Evolutionary conservation across 2,888 invertebrate species (phyloP).

Genomic region (Eudemis profundana): DNA sequence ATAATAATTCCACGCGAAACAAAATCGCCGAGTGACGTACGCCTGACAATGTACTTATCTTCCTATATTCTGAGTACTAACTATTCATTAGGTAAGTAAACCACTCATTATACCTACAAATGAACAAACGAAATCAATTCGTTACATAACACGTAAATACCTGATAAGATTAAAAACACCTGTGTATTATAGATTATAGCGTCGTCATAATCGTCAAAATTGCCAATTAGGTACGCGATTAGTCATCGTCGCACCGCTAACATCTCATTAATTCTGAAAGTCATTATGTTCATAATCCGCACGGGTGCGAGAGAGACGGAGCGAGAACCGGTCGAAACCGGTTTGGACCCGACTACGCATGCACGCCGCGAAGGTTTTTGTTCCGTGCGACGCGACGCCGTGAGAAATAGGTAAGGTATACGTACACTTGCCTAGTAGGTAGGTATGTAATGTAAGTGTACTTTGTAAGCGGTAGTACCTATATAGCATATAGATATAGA

Average conservation of each 20-base stretch:
- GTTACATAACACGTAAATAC: neutral
- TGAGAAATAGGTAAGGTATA: constrained; percentile 1
- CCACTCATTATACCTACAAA: no score
- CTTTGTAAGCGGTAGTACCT: no score
- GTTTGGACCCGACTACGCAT: constrained; percentile 46
- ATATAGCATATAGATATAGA: neutral
- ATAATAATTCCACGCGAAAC: no score
- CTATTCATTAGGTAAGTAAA: no score
- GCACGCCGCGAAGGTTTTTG: constrained; percentile 24
- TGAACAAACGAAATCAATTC: neutral
- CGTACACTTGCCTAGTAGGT: neutral
- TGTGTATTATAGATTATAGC: neutral
- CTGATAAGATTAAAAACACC: neutral
- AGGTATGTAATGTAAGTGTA: no score
- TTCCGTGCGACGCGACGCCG: neutral
- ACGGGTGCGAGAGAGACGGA: constrained; percentile 25
- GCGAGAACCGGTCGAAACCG: constrained; percentile 48
- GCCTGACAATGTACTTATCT: no score
- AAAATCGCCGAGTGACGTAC: no score
- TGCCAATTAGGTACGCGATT: constrained; percentile 11
- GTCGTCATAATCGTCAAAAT: constrained; percentile 3
- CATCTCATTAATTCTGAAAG: constrained; percentile 39
- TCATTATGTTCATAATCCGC: constrained; percentile 41
- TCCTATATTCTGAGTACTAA: no score
- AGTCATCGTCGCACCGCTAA: neutral